Evolutionary conservation across 2,888 invertebrate genomes (phyloP).

Genomic region (Micropterix aruncella): DNA sequence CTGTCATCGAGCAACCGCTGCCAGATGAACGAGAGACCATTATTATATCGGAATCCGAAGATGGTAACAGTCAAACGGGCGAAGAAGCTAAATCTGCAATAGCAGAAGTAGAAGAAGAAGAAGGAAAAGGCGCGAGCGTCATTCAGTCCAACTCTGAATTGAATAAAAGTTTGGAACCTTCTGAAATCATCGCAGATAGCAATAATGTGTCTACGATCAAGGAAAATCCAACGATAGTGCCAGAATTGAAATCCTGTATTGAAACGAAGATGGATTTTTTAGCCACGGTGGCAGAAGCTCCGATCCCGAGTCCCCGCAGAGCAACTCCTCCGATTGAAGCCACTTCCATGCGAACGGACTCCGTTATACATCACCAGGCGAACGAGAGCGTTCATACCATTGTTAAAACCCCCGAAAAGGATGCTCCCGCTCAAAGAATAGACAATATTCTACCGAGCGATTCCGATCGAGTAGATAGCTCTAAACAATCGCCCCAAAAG

Average conservation of each 20-base stretch:
- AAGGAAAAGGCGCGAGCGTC: background rate
- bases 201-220: background rate
- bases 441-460: background rate
- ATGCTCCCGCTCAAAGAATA: background rate
- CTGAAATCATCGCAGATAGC: background rate
- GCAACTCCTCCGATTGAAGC: background rate
- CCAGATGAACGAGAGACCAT: conserved; percentile 34
- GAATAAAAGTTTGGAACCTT: background rate
- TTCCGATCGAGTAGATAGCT: conserved; percentile 1
- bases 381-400: background rate
- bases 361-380: background rate
- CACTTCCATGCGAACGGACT: background rate
- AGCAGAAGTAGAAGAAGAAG: background rate
- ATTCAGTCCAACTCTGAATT: background rate
- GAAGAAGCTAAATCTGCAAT: background rate
- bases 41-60: conserved; percentile 34
- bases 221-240: background rate
- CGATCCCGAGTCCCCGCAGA: background rate
- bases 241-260: background rate
- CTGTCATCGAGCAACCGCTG: conserved; percentile 16
- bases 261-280: no score
- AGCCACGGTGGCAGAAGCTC: background rate
- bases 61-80: conserved; percentile 29
- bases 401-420: conserved; percentile 1
- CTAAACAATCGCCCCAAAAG: conserved; percentile 3